Conservation (phyloP, 2,113 vertebrate species). For the Microtus pennsylvanicus region DNA sequence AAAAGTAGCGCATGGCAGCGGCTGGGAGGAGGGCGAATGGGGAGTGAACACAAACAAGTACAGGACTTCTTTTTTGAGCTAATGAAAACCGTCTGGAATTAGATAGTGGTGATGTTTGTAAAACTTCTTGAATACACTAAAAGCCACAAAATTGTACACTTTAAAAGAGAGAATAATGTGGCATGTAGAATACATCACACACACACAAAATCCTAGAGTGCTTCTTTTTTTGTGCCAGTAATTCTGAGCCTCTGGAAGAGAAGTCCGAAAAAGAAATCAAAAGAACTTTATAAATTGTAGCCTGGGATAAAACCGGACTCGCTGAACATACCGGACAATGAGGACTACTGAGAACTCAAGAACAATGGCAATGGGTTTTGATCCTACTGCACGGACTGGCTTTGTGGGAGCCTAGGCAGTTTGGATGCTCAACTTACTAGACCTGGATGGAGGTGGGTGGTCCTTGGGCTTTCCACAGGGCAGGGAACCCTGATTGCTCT, state of each 20-base stretch:
- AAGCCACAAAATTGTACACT: background rate
- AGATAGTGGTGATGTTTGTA: constrained; percentile 35
- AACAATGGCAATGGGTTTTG: too few relatives aligned
- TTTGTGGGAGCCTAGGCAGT: too few relatives aligned
- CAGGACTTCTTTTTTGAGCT: constrained; percentile 16
- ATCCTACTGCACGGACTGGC: too few relatives aligned
- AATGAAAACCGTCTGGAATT: constrained; percentile 46
- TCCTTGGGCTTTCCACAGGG: too few relatives aligned
- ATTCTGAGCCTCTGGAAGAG: constrained; percentile 39
- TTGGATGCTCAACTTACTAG: too few relatives aligned
- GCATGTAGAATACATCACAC: background rate
- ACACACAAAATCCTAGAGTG: background rate
- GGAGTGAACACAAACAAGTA: background rate
- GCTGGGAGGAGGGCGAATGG: background rate
- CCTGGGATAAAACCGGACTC: too few relatives aligned
- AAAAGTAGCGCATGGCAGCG: background rate
- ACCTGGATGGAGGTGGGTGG: too few relatives aligned
- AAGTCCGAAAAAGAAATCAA: constrained; percentile 58
- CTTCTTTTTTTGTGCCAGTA: constrained; percentile 19
- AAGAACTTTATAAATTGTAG: background rate
- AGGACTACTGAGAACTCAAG: too few relatives aligned
- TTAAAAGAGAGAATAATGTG: background rate
- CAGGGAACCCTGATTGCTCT: too few relatives aligned
- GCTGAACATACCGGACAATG: too few relatives aligned
- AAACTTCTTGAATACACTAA: constrained; percentile 34